phyloP scores from a whole-genome alignment of 2,888 invertebrate genomes.

The Ophioninae sp. region DNA sequence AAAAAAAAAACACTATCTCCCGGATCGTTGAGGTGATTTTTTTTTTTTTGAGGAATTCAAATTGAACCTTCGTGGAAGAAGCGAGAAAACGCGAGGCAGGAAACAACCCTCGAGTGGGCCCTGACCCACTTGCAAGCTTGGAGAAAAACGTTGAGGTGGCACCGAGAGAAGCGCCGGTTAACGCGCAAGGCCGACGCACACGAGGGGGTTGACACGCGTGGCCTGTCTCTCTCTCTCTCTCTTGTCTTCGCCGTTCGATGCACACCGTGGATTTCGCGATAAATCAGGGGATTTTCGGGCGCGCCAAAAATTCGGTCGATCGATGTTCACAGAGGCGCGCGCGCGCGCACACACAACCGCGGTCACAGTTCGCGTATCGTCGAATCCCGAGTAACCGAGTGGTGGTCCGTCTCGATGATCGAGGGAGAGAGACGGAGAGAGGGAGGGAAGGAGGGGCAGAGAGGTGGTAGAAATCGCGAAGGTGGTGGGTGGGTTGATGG shows the following conservation, averaged over 20 bases:
- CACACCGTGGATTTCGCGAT: slow-evolving; percentile 51
- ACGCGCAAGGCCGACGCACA: background rate
- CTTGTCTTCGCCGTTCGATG: slow-evolving; percentile 55
- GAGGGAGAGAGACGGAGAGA: slow-evolving; percentile 25
- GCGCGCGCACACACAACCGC: slow-evolving; percentile 52
- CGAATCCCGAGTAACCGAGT: slow-evolving; percentile 55
- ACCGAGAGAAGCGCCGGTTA: background rate
- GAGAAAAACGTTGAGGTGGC: background rate
- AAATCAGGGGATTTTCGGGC: slow-evolving; percentile 27
- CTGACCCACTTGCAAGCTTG: too few relatives aligned
- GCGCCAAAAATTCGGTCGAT: slow-evolving; percentile 58
- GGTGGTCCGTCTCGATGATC: slow-evolving; percentile 43
- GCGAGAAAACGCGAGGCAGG: too few relatives aligned
- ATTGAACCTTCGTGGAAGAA: too few relatives aligned
- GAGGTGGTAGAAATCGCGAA: slow-evolving; percentile 1
- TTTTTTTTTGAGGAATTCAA: background rate
- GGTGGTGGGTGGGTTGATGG: slow-evolving; percentile 48
- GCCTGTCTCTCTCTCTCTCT: slow-evolving; percentile 6
- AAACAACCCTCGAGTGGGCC: too few relatives aligned
- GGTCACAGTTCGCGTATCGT: slow-evolving; percentile 68
- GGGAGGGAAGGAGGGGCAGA: slow-evolving; percentile 8
- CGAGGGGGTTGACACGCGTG: slow-evolving; percentile 44
- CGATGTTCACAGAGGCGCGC: slow-evolving; percentile 62
- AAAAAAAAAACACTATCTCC: slow-evolving; percentile 16
- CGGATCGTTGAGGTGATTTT: background rate